A percentile compares a stretch with the other conserved stretches of the same genome.
These are phyloP conservation scores for Nymphicus hollandicus DNA, from an alignment of 2,113 vertebrate genomes.

Conservation along the genomic window DNA sequence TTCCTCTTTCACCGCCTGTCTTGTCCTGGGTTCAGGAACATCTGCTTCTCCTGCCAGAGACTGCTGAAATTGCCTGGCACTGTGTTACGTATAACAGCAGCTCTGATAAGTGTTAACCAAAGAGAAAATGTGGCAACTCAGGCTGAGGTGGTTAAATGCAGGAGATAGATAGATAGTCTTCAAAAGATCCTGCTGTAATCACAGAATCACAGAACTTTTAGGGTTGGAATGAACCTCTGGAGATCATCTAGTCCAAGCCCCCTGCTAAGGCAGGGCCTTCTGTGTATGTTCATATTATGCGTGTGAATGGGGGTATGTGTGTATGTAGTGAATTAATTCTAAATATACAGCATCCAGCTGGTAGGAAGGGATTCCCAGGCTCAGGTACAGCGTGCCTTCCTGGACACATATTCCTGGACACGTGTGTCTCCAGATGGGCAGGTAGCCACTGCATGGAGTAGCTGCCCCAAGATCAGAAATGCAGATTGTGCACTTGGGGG, in stretches of 20 bases:
- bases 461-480: not conserved
- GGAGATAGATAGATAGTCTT: not conserved
- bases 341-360: not conserved
- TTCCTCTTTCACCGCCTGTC: not conserved
- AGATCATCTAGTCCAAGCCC: not conserved
- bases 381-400: not conserved
- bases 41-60: not conserved
- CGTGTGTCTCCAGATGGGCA: not conserved
- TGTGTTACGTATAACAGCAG: not conserved
- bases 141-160: not conserved
- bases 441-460: accelerated
- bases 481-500: not conserved
- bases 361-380: not conserved
- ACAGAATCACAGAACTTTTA: not conserved
- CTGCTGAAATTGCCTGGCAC: not conserved
- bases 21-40: not conserved
- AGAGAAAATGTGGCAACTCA: not conserved
- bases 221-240: not conserved
- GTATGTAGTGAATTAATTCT: not conserved
- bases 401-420: not conserved
- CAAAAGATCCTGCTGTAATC: not conserved
- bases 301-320: too few relatives aligned
- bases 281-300: too few relatives aligned
- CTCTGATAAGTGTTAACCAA: not conserved
- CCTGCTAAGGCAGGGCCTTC: not conserved